Evolutionary conservation across 2,888 invertebrate genomes (phyloP), one percentile per base, ranked within the genome.

Genomic region (Fissipunctia ypsillon): DNA sequence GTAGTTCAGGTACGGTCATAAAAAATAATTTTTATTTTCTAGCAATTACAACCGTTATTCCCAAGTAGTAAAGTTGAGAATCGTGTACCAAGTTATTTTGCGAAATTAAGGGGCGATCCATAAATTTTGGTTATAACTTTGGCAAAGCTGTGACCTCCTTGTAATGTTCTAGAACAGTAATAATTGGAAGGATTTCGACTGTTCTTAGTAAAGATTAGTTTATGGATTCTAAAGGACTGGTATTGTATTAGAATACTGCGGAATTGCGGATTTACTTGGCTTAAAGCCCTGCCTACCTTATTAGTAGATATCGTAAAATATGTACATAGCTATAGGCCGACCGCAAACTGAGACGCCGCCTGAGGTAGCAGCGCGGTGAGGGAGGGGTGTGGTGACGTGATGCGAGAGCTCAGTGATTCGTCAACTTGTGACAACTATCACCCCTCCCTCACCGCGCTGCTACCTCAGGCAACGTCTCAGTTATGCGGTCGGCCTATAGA

Each of bases 1-100:
- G 38, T 60, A 71, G 52, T 83, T 73, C 79, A 85, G 83, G 83
- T 85, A 85, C 14, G 19, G 14, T 25, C 12, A 52, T 85, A 67
- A 83, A 84, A 85, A 28, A 59, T 2, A 5, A 16, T 31, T 38
- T 57, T n/a, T n/a, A n/a, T n/a, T 64, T 73, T 45, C 50, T 16
- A 72, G 38, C 48, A 25, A 2, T 28, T 22, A 38, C 5, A 50
- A 19, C 22, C 35, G 12, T 73, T 70, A 61, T 60, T 35, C 0
- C 25, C 0, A 22, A 41, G 60, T 0, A 0, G 1, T 76, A 72
- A 64, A 63, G 86, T 73, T 73, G 19, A 73, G 52, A 63, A 59
- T 85, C 50, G 48, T 50, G 59, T 69, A 48, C 43, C 60, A 61
- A 64, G 28, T 12, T 10, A 19, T 31, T 48, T 70, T 48, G 63